Conservation (phyloP, 2,797 vertebrate genomes). For the Malurus splendens region DNA sequence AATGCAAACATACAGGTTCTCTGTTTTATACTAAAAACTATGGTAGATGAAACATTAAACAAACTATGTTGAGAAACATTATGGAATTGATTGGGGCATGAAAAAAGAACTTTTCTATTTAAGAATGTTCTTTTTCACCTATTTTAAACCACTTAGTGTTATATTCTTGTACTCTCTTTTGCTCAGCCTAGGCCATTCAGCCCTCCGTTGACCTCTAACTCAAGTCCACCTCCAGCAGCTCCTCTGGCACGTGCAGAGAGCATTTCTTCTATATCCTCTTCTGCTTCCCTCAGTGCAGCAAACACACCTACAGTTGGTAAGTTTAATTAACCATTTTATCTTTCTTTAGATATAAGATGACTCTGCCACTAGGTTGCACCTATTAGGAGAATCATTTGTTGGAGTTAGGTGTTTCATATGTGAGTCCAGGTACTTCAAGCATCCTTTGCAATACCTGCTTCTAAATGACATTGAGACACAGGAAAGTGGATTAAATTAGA, state of each 20-base stretch:
- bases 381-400: background rate
- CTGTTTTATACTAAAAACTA: background rate
- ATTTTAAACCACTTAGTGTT: background rate
- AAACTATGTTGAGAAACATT: background rate
- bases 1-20: background rate
- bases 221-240: constrained; percentile 87
- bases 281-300: constrained; percentile 87
- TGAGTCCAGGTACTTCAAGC: background rate
- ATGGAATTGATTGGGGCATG: background rate
- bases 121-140: background rate
- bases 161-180: constrained; percentile 26
- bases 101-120: background rate
- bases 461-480: background rate
- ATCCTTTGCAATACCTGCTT: background rate
- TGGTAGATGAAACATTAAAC: background rate
- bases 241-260: constrained; percentile 93
- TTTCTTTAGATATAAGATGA: background rate
- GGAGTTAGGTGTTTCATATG: background rate
- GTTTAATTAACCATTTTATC: constrained; percentile 12
- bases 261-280: constrained; percentile 94
- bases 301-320: constrained; percentile 95
- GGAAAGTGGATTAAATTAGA: background rate
- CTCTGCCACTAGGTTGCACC: background rate
- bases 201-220: constrained; percentile 81
- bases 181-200: constrained; percentile 92